Conservation (phyloP, 2,888 invertebrate species). For the Cosmorhoe ocellata region DNA sequence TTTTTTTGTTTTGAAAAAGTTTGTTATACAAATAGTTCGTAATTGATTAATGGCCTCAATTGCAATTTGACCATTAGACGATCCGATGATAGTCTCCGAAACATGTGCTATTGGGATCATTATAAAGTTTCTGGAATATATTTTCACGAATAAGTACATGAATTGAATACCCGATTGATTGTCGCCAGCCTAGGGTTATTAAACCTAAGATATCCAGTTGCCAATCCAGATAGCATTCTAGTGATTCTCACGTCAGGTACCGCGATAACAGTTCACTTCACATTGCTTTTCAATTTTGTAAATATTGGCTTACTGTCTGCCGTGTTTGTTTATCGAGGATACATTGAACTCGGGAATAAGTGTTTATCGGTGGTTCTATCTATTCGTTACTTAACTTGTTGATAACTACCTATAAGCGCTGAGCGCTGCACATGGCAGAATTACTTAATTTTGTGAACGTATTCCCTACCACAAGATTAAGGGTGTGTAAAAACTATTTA, state of each 20-base stretch:
- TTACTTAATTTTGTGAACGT: background rate
- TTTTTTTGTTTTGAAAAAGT: no score
- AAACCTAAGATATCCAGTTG: slow-evolving; percentile 40
- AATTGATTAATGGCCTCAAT: no score
- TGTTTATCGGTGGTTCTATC: slow-evolving; percentile 29
- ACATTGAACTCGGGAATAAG: slow-evolving; percentile 42
- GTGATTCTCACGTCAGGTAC: slow-evolving; percentile 57
- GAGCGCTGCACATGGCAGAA: no score
- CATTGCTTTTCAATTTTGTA: slow-evolving; percentile 44
- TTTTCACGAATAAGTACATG: background rate
- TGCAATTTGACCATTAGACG: no score
- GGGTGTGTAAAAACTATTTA: slow-evolving; percentile 77
- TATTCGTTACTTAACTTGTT: slow-evolving; percentile 25
- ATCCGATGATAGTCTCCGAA: no score
- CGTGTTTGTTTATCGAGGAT: slow-evolving; percentile 43
- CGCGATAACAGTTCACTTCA: slow-evolving; percentile 49
- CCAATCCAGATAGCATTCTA: slow-evolving; percentile 35
- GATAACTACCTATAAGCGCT: slow-evolving; percentile 20
- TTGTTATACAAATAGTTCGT: no score
- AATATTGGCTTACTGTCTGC: slow-evolving; percentile 51
- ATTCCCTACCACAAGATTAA: slow-evolving; percentile 53
- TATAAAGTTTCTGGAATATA: no score
- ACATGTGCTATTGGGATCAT: no score
- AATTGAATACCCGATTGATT: background rate
- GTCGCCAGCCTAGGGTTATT: slow-evolving; percentile 38